phyloP scores from a whole-genome alignment of 2,113 vertebrate species.

The Zeus faber region DNA sequence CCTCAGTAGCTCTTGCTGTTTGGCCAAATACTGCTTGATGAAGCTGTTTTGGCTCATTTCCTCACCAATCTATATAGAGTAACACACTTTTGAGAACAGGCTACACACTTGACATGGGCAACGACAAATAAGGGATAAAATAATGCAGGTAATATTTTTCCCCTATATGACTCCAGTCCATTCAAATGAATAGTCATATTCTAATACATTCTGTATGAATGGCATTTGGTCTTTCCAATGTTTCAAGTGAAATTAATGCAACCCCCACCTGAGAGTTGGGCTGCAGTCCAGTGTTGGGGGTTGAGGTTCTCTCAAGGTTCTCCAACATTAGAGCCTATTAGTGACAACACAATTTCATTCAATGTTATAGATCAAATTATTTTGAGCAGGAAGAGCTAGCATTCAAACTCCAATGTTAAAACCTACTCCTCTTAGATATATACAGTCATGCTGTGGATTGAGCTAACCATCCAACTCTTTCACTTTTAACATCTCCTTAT shows the following conservation, averaged over 20 bases:
- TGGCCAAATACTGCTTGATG: slow-evolving; percentile 92
- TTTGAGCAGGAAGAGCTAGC: too few species aligned
- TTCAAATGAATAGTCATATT: too few species aligned
- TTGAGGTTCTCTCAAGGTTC: slow-evolving; percentile 89
- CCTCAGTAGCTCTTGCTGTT: slow-evolving; percentile 88
- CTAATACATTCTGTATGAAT: not conserved
- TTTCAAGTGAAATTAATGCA: too few species aligned
- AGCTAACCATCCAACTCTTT: too few species aligned
- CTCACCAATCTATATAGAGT: slow-evolving; percentile 83
- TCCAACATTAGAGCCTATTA: slow-evolving; percentile 90
- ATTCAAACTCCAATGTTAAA: too few species aligned
- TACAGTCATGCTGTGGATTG: too few species aligned
- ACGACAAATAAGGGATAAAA: too few species aligned
- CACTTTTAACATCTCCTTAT: too few species aligned
- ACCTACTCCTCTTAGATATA: too few species aligned
- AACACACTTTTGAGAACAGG: slow-evolving; percentile 25
- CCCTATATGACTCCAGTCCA: too few species aligned
- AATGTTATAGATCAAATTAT: not conserved
- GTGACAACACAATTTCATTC: slow-evolving; percentile 12
- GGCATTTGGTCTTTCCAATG: too few species aligned
- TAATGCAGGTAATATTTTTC: too few species aligned
- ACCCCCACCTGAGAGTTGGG: slow-evolving; percentile 86
- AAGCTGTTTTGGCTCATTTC: slow-evolving; percentile 96
- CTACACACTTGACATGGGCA: not conserved
- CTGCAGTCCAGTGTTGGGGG: slow-evolving; percentile 84